Evolutionary conservation across 2,797 vertebrate species (phyloP), one percentile per base, ranked within the genome.

Genomic region (Leptodactylus fallax): DNA sequence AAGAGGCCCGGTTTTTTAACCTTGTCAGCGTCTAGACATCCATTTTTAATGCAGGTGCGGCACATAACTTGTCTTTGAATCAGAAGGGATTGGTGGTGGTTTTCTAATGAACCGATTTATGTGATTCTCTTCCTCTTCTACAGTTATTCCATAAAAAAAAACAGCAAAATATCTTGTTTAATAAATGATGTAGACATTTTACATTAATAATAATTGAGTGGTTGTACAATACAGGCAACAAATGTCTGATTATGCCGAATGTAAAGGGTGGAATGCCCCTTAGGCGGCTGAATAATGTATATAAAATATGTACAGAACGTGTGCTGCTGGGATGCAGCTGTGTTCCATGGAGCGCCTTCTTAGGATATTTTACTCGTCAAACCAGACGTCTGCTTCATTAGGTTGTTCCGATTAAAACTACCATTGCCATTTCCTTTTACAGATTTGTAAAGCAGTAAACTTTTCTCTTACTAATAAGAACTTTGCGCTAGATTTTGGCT

Each of bases 21-120:
- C 71, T 49, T 53, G 53, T 83, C 65, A 83, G 65, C 53, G 49
- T 87, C 65, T 81, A 87, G 85, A 81, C 55, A 51, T 74, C 79
- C 63, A 85, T 79, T 60, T 85, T 86, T 53, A 71, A 56, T 86
- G 23, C 53, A 87, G 85, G 85, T 74, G 55, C 72, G 67, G 67
- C 63, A 72, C 55, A 74, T 87, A 74, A 55, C 67, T 72, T 74
- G 27, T 71, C 45, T 74, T 25, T 81, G 79, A 87, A 61, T 81
- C 79, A 87, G 47, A 7, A 87, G 53, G 67, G 79, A 74, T 71
- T 17, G 85, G 77, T n/a, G 12, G 36, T n/a, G 55, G 53, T 55
- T 60, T 81, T 58, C 8, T 81, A 51, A 72, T 87, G 58, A 74
- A 16, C 6, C 17, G 14, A 77, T 78, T 63, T 65, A n/a, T 76